These are phyloP conservation scores for Urocitellus parryii DNA, from an alignment of 2,113 vertebrate genomes.

Conservation along the genomic window DNA sequence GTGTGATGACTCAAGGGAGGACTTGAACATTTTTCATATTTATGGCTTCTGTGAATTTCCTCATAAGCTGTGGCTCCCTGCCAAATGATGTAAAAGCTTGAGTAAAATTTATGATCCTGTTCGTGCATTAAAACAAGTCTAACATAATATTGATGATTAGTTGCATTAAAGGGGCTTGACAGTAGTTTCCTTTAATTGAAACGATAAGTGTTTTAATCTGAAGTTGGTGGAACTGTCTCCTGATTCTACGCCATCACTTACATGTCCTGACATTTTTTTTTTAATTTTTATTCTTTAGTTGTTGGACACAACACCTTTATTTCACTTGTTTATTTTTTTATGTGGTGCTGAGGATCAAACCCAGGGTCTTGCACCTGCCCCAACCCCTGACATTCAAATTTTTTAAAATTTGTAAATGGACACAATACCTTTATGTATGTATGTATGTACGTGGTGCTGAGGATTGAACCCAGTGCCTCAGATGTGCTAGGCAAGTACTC, in stretches of 20 bases:
- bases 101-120: slow-evolving; percentile 48
- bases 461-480: no score
- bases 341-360: no score
- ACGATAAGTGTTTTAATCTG: neutral
- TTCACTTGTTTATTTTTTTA: no score
- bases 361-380: no score
- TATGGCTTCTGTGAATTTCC: slow-evolving; percentile 54
- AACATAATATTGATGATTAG: neutral
- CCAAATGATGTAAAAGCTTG: neutral
- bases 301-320: no score
- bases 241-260: neutral
- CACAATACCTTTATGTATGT: no score
- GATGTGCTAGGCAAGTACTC: no score
- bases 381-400: no score
- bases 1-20: neutral
- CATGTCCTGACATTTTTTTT: neutral
- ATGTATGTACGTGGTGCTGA: no score
- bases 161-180: neutral
- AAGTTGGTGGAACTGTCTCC: neutral
- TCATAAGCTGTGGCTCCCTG: slow-evolving; percentile 30
- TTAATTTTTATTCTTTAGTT: neutral
- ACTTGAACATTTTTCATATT: slow-evolving; percentile 31
- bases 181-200: neutral
- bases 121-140: neutral
- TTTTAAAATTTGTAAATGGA: no score